Evolutionary conservation across 2,113 vertebrate species (phyloP).

Genomic region (Corythaixoides concolor): DNA sequence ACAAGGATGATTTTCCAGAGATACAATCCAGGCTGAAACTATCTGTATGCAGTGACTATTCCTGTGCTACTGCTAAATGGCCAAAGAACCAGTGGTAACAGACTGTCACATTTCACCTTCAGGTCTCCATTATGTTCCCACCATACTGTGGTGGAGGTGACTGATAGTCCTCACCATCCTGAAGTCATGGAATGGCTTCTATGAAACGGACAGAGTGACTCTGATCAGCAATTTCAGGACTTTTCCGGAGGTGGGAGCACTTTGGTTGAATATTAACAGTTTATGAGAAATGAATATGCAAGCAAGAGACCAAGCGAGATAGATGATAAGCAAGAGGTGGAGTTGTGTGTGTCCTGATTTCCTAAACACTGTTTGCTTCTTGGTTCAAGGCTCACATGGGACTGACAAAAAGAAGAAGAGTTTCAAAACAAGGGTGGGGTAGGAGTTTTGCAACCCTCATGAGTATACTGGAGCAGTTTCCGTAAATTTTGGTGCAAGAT

Average conservation of each 20-base stretch:
- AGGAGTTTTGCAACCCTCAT: not conserved
- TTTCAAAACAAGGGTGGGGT: not conserved
- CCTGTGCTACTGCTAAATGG: not conserved
- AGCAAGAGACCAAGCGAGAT: not conserved
- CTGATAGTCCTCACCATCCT: not conserved
- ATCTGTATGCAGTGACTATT: not conserved
- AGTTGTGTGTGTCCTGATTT: not conserved
- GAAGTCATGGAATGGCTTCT: not conserved
- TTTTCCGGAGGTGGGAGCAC: not conserved
- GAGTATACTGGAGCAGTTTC: not conserved
- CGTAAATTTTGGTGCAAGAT: not conserved
- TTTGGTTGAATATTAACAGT: not conserved
- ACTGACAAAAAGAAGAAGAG: not conserved
- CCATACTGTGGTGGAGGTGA: not conserved
- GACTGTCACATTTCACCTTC: not conserved
- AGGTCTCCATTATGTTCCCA: too few relatives aligned
- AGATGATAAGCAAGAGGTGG: not conserved
- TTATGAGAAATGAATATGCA: not conserved
- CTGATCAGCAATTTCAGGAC: not conserved
- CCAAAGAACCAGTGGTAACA: not conserved
- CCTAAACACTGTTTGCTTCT: not conserved
- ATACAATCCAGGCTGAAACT: not conserved
- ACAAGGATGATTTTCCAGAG: not conserved
- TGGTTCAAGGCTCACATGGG: not conserved
- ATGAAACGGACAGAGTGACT: not conserved